Percentiles rank a stretch among this genome's conserved stretches.
Evolutionary conservation across 2,113 vertebrate genomes (phyloP).

Genomic region (Actinemys pallida): DNA sequence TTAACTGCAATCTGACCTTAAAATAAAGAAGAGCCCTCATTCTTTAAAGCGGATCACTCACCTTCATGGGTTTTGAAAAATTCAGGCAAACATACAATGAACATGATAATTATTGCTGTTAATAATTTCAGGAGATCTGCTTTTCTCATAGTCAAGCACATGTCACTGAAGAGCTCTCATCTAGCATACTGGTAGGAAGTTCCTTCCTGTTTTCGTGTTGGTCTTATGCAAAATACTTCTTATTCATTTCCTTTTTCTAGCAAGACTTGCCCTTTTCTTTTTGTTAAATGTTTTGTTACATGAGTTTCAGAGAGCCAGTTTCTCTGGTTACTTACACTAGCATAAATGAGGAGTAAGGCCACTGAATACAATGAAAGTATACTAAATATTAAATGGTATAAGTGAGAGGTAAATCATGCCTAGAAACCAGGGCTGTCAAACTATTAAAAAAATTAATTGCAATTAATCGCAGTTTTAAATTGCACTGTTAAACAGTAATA

Average conservation of each 20-base stretch:
- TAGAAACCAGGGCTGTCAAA: not conserved
- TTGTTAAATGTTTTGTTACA: not conserved
- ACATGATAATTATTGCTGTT: constrained; percentile 80
- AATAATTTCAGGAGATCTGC: constrained; percentile 81
- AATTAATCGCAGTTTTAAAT: no score
- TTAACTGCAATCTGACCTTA: not conserved
- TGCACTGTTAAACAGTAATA: no score
- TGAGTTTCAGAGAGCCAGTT: not conserved
- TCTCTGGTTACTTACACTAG: not conserved
- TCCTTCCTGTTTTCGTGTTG: constrained; percentile 73
- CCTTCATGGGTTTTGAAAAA: constrained; percentile 86
- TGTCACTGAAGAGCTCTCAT: constrained; percentile 53
- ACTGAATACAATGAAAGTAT: not conserved
- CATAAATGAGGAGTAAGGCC: not conserved
- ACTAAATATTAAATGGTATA: not conserved
- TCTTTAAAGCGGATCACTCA: constrained; percentile 72
- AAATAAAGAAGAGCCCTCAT: constrained; percentile 11
- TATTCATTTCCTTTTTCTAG: constrained; percentile 75
- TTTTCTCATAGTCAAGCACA: constrained; percentile 82
- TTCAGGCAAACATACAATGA: constrained; percentile 91
- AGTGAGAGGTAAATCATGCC: not conserved
- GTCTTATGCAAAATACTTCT: constrained; percentile 42
- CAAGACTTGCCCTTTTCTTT: not conserved
- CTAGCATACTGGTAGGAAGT: not conserved
- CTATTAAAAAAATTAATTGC: no score